Conservation (phyloP, 2,888 invertebrate species). For the Lymantria dispar region DNA sequence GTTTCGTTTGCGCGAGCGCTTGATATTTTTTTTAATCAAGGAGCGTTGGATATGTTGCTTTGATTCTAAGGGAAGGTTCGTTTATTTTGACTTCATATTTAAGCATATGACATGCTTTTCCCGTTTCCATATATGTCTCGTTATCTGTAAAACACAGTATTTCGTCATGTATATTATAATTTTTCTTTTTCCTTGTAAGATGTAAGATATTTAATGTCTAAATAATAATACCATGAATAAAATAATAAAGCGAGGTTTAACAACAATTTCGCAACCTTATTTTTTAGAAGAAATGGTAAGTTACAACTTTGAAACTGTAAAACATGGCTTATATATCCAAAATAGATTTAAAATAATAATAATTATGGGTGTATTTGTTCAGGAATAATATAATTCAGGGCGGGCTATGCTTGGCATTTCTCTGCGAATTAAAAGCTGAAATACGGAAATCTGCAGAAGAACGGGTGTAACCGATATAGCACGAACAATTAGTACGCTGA, state of each 20-base stretch:
- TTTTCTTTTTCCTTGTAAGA: background rate
- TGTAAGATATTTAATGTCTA: background rate
- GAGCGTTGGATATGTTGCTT: conserved; percentile 13
- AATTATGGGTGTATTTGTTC: no score
- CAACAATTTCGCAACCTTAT: background rate
- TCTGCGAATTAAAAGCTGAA: no score
- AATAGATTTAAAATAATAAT: no score
- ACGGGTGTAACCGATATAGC: no score
- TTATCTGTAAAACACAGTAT: background rate
- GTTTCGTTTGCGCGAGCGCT: conserved; percentile 20
- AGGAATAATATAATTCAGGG: no score
- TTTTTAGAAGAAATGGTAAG: background rate
- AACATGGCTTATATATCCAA: no score
- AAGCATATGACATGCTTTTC: background rate
- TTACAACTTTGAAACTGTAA: no score
- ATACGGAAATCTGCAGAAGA: no score
- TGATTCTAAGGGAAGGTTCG: conserved; percentile 21
- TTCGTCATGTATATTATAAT: background rate
- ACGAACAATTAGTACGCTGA: no score
- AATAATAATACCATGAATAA: background rate
- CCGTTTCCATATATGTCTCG: background rate
- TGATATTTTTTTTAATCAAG: conserved; percentile 33
- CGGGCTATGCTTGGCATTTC: no score
- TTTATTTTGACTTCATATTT: conserved; percentile 10
- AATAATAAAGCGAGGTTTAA: background rate